Evolutionary conservation across 2,113 vertebrate genomes (phyloP), one percentile per base, ranked within the genome.

Genomic region (Addax nasomaculatus): DNA sequence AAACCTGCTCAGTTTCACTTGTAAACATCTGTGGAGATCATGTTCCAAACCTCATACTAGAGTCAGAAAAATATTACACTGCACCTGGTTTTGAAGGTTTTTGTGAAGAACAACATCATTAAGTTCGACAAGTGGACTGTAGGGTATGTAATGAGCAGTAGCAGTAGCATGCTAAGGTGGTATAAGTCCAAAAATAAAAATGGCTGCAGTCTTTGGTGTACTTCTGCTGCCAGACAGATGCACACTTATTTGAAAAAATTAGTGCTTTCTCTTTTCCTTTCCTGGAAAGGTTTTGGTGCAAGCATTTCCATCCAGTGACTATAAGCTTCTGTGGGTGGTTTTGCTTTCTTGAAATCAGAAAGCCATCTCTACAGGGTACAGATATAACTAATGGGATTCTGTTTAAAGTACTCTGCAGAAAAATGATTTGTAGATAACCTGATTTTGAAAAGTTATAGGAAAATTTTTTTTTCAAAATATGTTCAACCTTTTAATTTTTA

Each of bases 321-420:
- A 36, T 8, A 73, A 16, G 12, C 43, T 76, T 91, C 43, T 67
- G 15, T 94, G 12, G 12, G 2, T 90, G 13, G 4, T 17, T 81
- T 81, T 90, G 5, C 27, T 92, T 97, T 92, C 76, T 88, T 80
- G 30, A 93, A 92, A 94, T 86, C 58, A 51, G 29, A 89, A 97
- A 96, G 45, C 2, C 30, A 87, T 89, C 14, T 17, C 55, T 80
- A 93, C 25, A 30, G 88, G 11, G 0, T 14, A 0, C 1, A 89
- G 6, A 14, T 89, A 94, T 10, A 86, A 76, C 43, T 88, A 83
- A 85, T 43, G 51, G 11, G 95, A 87, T 60, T 5, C 53, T 92
- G 17, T 43, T 94, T 89, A 90, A 96, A 73, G 39, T 87, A 30
- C 9, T 70, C 14, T 73, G 6, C 0, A 95, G 27, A 97, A 89